A percentile compares a stretch with the other conserved stretches of the same genome.
Conservation (phyloP, 1,140 invertebrate species). For the Lucilia sericata region DNA sequence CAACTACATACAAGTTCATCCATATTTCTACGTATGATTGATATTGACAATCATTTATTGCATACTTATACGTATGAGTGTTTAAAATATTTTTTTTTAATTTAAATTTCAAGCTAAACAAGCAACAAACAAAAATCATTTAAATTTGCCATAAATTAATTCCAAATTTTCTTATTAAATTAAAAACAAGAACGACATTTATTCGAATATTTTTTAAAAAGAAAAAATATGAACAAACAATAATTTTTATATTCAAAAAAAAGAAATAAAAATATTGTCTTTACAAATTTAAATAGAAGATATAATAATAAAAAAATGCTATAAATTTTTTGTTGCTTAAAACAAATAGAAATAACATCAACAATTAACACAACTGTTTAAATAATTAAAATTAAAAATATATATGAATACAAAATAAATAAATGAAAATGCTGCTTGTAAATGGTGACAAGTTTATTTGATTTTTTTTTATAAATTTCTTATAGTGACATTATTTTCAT, state of each 20-base stretch:
- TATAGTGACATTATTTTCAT: too few species aligned
- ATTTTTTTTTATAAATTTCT: neutral
- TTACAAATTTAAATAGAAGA: neutral
- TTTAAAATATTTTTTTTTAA: too few species aligned
- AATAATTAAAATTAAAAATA: neutral
- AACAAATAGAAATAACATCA: neutral
- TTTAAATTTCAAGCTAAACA: too few species aligned
- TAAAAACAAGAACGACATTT: neutral
- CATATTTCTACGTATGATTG: too few species aligned
- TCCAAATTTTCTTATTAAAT: too few species aligned
- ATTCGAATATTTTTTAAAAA: neutral
- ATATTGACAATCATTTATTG: too few species aligned
- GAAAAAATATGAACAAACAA: neutral
- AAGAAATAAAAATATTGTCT: neutral
- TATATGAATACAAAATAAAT: neutral
- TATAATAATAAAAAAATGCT: neutral
- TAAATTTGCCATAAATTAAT: too few species aligned
- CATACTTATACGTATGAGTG: too few species aligned
- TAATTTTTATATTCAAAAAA: neutral
- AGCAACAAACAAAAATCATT: too few species aligned
- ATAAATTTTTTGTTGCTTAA: neutral
- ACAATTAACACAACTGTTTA: constrained; percentile 27
- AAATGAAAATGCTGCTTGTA: neutral
- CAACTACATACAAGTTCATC: too few species aligned
- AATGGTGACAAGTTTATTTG: neutral